Evolutionary conservation across 2,113 vertebrate species (phyloP).

Genomic region (Syrrhaptes paradoxus): DNA sequence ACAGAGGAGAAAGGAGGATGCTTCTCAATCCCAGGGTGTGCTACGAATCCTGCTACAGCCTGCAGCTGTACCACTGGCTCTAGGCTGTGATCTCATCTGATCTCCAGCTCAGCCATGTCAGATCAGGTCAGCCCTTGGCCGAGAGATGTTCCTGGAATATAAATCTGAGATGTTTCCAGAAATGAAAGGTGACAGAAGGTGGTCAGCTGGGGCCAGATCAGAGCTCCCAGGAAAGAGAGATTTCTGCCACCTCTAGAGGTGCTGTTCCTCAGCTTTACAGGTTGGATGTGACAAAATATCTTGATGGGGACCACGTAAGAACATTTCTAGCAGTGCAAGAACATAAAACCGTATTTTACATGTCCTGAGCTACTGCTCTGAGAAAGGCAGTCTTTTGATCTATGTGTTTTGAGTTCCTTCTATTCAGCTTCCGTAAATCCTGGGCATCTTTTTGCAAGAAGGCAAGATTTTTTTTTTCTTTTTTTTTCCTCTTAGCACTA

Average conservation of each 20-base stretch:
- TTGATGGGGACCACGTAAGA: not conserved
- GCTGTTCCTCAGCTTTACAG: not conserved
- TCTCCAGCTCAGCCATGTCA: not conserved
- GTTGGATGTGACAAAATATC: not conserved
- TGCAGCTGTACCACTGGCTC: conserved; percentile 9
- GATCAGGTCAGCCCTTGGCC: not conserved
- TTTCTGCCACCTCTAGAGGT: not conserved
- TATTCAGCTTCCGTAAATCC: not conserved
- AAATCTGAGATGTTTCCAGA: not conserved
- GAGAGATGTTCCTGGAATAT: not conserved
- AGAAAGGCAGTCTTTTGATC: not conserved
- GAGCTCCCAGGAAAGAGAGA: not conserved
- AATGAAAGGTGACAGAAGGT: not conserved
- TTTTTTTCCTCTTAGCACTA: not conserved
- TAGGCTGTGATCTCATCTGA: not conserved
- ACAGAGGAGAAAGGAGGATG: not conserved
- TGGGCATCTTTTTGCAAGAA: not conserved
- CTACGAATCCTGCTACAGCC: not conserved
- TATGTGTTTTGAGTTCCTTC: not conserved
- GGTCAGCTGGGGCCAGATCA: not conserved
- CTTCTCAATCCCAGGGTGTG: not conserved
- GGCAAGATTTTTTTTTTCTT: not conserved
- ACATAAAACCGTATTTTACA: not conserved
- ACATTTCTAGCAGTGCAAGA: not conserved
- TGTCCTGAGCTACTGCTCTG: not conserved